phyloP scores from a whole-genome alignment of 2,797 vertebrate species.

The Spizella passerina region DNA sequence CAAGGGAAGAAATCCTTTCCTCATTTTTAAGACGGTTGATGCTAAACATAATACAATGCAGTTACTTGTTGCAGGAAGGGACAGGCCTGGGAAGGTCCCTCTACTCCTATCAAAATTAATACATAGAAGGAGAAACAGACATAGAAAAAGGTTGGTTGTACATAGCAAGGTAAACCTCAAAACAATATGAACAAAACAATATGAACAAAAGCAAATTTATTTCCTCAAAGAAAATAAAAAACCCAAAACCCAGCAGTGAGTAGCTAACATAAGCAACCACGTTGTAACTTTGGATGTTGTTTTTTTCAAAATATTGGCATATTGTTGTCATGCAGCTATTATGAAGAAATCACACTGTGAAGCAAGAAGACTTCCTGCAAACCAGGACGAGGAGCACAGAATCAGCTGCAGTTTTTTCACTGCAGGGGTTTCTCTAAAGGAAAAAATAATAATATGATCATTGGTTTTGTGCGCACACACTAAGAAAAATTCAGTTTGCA shows the following conservation, averaged over 20 bases:
- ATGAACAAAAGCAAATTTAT: neutral
- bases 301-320: conserved; percentile 61
- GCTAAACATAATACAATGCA: neutral
- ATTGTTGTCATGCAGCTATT: conserved; percentile 52
- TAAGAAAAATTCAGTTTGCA: conserved; percentile 76
- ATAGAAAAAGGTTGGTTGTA: neutral
- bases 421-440: conserved; percentile 56
- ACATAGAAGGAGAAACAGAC: neutral
- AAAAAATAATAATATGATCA: conserved; percentile 49
- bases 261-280: conserved; percentile 9
- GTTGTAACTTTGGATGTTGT: conserved; percentile 25
- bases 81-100: neutral
- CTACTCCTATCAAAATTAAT: neutral
- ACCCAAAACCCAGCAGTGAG: neutral
- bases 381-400: conserved; percentile 48
- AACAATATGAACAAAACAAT: neutral
- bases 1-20: neutral
- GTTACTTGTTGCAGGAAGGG: neutral
- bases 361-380: conserved; percentile 66
- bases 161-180: neutral
- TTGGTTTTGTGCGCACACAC: conserved; percentile 33
- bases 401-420: conserved; percentile 62
- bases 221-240: neutral
- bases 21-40: neutral
- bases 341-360: conserved; percentile 72